Evolutionary conservation across 2,113 vertebrate genomes (phyloP), one percentile per base, ranked within the genome.

Genomic region (Erinaceus europaeus): DNA sequence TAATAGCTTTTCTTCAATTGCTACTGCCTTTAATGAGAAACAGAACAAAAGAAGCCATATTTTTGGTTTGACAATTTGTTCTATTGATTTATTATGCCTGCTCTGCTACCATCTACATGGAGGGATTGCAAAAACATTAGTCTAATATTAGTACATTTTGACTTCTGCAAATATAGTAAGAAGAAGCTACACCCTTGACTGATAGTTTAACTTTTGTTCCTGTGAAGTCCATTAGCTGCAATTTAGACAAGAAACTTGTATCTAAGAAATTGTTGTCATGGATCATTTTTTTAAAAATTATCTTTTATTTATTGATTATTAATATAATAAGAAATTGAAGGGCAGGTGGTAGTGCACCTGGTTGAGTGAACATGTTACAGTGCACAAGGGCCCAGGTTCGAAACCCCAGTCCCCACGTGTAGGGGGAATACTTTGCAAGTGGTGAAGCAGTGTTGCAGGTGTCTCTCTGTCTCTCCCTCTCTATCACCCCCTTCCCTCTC

Each of bases 21-120:
- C 93, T 90, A 89, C 85, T 94, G 84, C 73, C n/a, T 89, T 94
- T 97, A 96, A 97, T 96, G 94, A 97, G 94, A 97, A 97, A 59
- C 88, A 95, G 92, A 95, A 95, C 95, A 95, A 95, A 36, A 23
- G 91, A 94, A 95, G 90, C 64, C 86, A 64, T 74, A 83, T 96
- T 96, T 95, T 94, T 55, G 52, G 53, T 86, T 80, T 96, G 92
- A 96, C 94, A 97, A 90, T 97, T 97, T 97, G 92, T 96, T 95
- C 91, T 91, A 84, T 95, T 97, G 96, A 96, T 97, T 97, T 96
- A 96, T 96, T 95, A 95, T 90, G 91, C 84, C 71, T 81, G 21
- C 67, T 93, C 86, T 94, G 88, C 83, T 74, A 48, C 88, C 94
- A 74, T 84, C 83, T 95, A 84, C 92, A 90, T 79, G 86, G 93